Conservation (phyloP, 2,113 vertebrate species). For the Neopipo cinnamomea region DNA sequence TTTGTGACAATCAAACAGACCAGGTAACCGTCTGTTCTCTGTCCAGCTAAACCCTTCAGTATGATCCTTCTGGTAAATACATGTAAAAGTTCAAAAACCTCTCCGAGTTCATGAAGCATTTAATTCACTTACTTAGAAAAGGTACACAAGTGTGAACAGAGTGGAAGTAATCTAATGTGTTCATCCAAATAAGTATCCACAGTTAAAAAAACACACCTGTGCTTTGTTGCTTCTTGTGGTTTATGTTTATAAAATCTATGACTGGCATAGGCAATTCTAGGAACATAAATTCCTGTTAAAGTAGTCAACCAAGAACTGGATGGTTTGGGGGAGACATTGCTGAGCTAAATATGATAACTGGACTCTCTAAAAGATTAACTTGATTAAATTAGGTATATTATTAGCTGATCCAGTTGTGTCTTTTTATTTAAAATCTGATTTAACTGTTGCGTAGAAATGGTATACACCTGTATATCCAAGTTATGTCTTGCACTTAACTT, state of each 20-base stretch:
- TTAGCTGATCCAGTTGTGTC: neutral
- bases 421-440: neutral
- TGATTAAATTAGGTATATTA: neutral
- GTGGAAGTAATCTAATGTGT: neutral
- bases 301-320: neutral
- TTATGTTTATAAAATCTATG: neutral
- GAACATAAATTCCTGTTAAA: neutral
- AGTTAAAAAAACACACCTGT: neutral
- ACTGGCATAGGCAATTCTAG: neutral
- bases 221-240: neutral
- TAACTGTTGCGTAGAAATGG: neutral
- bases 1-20: neutral
- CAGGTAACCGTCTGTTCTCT: neutral
- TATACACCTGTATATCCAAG: neutral
- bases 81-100: neutral
- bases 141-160: neutral
- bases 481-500: neutral
- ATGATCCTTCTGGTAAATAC: neutral
- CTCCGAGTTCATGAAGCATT: neutral
- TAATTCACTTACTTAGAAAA: neutral
- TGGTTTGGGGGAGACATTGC: neutral
- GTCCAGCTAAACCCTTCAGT: neutral
- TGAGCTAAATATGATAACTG: neutral
- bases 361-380: neutral
- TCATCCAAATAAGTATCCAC: neutral